Evolutionary conservation across 1,140 invertebrate genomes (phyloP), one percentile per base, ranked within the genome.

Genomic region (Polypedilum pembai): DNA sequence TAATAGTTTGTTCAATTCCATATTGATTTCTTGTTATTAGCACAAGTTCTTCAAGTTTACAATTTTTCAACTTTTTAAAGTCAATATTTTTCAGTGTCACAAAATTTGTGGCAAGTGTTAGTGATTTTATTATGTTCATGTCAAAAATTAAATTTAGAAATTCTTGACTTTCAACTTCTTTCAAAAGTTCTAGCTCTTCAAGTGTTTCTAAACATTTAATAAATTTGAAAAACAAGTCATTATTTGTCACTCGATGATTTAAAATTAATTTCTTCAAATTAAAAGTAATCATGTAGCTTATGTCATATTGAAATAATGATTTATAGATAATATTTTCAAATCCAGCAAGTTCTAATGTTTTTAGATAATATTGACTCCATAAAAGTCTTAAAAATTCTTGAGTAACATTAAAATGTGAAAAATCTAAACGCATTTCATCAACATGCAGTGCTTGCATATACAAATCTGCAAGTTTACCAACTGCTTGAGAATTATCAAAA

Each of bases 101-200:
- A 20, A 69, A 69, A 21, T 69, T n/a, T 20, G 65, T 69, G 4
- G 65, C 65, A 3, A 69, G 65, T 20, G 65, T 69, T 18, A 69
- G 12, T 10, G 65, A 69, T 8, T 18, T n/a, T 0, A 69, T 10
- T 20, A 8, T 69, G 7, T 18, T 8, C 65, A 69, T 69, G 17
- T 69, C 65, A 69, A 69, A 69, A 69, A 69, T 69, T 69, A 18
- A 8, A 69, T 69, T 69, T 7, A 69, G 20, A 18, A 69, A 69
- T 20, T 69, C 65, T 20, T n/a, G 65, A 69, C n/a, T 18, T 21
- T 69, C 65, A 20, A 69, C 20, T 69, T 69, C 65, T 20, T 69
- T 69, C n/a, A 18, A 10, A 8, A 69, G 8, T 69, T 69, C 65
- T 8, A 69, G 17, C 4, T 20, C 8, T 10, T 69, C 17, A 8